These are phyloP conservation scores for Xenopus petersii DNA, from an alignment of 2,797 vertebrate genomes.

Conservation along the genomic window DNA sequence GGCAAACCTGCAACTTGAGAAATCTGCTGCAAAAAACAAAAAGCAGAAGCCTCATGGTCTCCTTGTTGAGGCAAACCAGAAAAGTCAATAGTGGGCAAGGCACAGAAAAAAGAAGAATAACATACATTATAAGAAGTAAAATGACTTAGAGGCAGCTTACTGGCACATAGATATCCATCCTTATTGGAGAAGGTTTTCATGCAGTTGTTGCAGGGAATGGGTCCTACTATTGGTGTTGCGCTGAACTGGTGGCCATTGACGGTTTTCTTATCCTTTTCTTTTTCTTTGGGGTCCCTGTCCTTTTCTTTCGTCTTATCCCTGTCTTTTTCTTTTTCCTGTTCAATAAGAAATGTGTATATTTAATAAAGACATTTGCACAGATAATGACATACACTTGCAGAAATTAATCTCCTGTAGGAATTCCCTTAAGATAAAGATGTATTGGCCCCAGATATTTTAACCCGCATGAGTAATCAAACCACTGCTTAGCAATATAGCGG, in stretches of 20 bases:
- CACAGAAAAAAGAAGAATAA: not conserved
- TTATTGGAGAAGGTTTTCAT: constrained; percentile 79
- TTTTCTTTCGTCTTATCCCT: constrained; percentile 80
- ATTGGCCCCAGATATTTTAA: too few species aligned
- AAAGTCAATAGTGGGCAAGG: too few species aligned
- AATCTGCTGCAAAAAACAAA: too few species aligned
- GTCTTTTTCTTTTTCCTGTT: constrained; percentile 84
- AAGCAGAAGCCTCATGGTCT: too few species aligned
- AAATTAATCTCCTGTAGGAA: too few species aligned
- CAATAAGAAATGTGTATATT: constrained; percentile 9
- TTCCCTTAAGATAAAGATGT: too few species aligned
- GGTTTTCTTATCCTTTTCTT: constrained; percentile 83
- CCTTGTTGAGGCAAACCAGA: too few species aligned
- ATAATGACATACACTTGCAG: not conserved
- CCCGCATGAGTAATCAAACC: too few species aligned
- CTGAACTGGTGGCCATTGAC: constrained; percentile 83
- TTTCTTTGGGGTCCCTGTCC: constrained; percentile 82
- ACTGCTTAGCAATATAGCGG: too few species aligned
- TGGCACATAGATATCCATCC: constrained; percentile 80
- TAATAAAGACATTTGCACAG: not conserved
- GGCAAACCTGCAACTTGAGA: too few species aligned
- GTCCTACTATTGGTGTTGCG: constrained; percentile 61
- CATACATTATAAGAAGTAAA: not conserved
- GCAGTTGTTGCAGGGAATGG: constrained; percentile 80
- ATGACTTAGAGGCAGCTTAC: constrained; percentile 64